Base-by-base conservation (phyloP, 2,113 vertebrate species). In the Probosciger aterrimus region DNA sequence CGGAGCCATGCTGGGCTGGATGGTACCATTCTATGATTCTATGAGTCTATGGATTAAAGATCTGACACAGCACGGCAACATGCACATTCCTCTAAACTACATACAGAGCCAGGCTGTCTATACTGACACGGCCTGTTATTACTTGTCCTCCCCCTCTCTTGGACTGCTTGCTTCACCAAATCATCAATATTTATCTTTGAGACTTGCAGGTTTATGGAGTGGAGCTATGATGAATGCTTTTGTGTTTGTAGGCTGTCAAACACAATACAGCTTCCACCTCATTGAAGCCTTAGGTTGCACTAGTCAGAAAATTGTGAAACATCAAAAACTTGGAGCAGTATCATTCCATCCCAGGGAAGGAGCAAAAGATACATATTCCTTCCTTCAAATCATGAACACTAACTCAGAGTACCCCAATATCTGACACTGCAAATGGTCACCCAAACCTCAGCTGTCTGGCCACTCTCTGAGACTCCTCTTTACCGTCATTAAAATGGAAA, bases 401-500 rank as follows among this genome's bases (percentile, higher is more conserved):
- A 85, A 20, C 33, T 13, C 14, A 28, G 23, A 67, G 10, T 23
- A 25, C 35, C 18, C 16, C 68, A 88, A 18, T 20, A 80, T 70
- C 33, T 85, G 44, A 78, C 25, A 31, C 10, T 9, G 6, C 1
- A 5, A 91, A 49, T 60, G 44, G 44, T 86, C 62, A 82, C 44
- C 49, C 37, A 74, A 31, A 60, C 31, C 25, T 90, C 27, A 62
- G 55, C 49, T 78, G 6, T 50, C 47, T 89, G 67, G 27, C 35
- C 9, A 8, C 31, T 80, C 39, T 62, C 46, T 62, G 47, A 85
- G 44, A 52, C 16, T 90, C 30, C 15, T 64, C 33, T 90, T 82
- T 59, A 27, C 9, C 39, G 39, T 86, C 70, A 90, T 93, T 92
- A 92, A 86, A 92, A 93, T 91, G 68, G 67, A 86, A 88, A 93